Conservation (phyloP, 1,140 invertebrate genomes). For the Magallana angulata region DNA sequence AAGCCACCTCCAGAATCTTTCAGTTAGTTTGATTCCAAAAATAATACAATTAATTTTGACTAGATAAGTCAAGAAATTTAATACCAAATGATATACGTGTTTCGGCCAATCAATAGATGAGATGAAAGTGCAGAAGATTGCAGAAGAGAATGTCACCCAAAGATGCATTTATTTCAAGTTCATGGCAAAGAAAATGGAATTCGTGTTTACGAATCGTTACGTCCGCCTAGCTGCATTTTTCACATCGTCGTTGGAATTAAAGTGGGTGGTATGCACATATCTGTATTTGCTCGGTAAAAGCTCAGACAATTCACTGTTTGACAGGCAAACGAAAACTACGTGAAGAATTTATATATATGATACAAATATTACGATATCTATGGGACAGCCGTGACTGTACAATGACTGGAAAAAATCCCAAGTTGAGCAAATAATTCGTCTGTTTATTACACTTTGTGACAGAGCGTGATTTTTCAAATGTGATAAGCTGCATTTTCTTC, state of each 20-base stretch:
- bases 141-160: too few species aligned
- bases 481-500: background rate
- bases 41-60: too few species aligned
- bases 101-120: too few species aligned
- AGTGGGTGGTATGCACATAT: background rate
- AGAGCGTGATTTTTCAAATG: slow-evolving; percentile 8
- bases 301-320: background rate
- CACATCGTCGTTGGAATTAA: background rate
- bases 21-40: too few species aligned
- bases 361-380: background rate
- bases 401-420: background rate
- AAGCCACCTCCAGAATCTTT: too few species aligned
- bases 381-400: background rate
- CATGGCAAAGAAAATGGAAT: too few species aligned
- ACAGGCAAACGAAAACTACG: background rate
- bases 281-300: background rate
- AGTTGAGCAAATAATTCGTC: background rate
- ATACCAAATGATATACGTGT: too few species aligned
- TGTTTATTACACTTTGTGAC: slow-evolving; percentile 21
- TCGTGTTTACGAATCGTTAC: too few species aligned
- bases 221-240: too few species aligned
- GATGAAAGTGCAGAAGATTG: too few species aligned
- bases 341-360: background rate
- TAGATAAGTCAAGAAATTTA: too few species aligned
- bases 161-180: too few species aligned